These are phyloP conservation scores for Enteromius radiatus DNA, from an alignment of 2,797 vertebrate species.

Conservation along the genomic window DNA sequence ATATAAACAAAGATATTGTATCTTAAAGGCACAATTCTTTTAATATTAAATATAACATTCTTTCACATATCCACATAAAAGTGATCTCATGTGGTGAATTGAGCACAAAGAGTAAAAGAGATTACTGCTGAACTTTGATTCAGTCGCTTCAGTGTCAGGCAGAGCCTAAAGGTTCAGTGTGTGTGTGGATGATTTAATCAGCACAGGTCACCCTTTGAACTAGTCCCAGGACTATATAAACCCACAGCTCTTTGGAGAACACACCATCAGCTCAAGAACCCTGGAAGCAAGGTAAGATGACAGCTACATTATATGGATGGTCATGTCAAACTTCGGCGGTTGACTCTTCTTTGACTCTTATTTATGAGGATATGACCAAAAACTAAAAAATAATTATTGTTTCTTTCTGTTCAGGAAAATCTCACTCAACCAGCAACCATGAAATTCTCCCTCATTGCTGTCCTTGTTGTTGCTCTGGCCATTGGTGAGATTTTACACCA, in stretches of 20 bases:
- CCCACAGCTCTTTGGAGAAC: conserved; percentile 15
- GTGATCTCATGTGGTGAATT: not conserved
- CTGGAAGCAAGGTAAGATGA: conserved; percentile 64
- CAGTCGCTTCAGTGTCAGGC: conserved; percentile 49
- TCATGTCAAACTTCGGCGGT: no score
- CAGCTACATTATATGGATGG: not conserved
- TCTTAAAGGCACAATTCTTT: no score
- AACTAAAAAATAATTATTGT: not conserved
- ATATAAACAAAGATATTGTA: not conserved
- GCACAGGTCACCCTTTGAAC: conserved; percentile 43
- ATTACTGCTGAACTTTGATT: conserved; percentile 66
- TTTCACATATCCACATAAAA: not conserved
- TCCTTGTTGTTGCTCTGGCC: conserved; percentile 67
- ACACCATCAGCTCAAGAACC: conserved; percentile 58
- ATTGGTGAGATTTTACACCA: conserved; percentile 63
- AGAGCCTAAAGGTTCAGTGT: conserved; percentile 63
- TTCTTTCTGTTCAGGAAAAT: conserved; percentile 47
- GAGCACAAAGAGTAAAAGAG: conserved; percentile 23
- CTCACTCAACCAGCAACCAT: conserved; percentile 65
- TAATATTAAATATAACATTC: not conserved
- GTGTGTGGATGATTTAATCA: conserved; percentile 46
- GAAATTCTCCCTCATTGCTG: conserved; percentile 67
- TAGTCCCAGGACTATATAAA: conserved; percentile 64
- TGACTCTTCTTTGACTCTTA: no score
- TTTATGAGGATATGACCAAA: not conserved